phyloP scores from a whole-genome alignment of 23 tunicate genomes.

The Trididemnum clinides region DNA sequence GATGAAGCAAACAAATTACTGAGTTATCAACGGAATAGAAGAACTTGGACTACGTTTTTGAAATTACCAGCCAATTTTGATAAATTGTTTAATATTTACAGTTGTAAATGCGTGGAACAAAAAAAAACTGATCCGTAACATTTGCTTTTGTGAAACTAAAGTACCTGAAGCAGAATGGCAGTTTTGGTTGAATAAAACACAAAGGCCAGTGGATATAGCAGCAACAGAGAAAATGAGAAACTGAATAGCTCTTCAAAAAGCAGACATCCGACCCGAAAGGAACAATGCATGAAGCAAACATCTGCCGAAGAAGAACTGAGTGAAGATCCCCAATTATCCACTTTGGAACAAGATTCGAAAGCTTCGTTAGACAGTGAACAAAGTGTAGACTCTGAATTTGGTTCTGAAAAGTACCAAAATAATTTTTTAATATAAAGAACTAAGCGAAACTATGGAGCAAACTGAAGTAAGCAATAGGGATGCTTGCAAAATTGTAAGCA shows the following conservation, averaged over 20 bases:
- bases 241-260: background rate
- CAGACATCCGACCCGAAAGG: background rate
- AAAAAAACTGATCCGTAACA: background rate
- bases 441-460: background rate
- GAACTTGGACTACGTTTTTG: background rate
- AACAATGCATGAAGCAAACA: background rate
- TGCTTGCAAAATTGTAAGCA: background rate
- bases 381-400: background rate
- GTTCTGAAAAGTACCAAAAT: background rate
- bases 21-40: background rate
- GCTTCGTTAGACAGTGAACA: background rate
- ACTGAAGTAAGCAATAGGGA: background rate
- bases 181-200: background rate
- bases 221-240: conserved; percentile 1
- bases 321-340: background rate
- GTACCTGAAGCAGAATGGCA: conserved; percentile 6
- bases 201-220: background rate
- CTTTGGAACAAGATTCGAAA: background rate
- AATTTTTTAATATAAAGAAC: conserved; percentile 1
- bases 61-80: conserved; percentile 1
- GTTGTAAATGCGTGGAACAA: background rate
- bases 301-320: background rate
- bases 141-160: background rate
- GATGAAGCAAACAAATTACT: background rate
- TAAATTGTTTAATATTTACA: background rate